These are phyloP conservation scores for Cotesia congregata DNA, from an alignment of 2,888 invertebrate genomes.

Conservation along the genomic window DNA sequence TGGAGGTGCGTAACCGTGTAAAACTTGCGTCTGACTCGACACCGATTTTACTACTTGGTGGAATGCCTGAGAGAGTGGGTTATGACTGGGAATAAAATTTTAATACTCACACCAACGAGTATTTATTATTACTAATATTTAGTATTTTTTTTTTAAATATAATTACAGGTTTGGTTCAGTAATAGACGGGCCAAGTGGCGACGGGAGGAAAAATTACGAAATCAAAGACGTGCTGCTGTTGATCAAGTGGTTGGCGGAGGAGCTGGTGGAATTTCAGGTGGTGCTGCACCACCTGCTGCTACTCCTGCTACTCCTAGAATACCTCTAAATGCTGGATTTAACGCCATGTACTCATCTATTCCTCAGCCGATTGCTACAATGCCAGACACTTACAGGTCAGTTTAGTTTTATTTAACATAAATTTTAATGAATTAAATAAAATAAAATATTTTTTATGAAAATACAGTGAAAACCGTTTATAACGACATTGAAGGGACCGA, in stretches of 20 bases:
- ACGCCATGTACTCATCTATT: slow-evolving; percentile 95
- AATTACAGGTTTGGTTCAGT: slow-evolving; percentile 97
- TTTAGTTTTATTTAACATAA: neutral
- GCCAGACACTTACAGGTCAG: slow-evolving; percentile 87
- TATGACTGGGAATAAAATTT: neutral
- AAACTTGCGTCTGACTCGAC: slow-evolving; percentile 30
- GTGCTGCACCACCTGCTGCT: slow-evolving; percentile 73
- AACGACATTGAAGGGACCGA: too few relatives aligned
- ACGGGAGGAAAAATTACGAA: slow-evolving; percentile 97
- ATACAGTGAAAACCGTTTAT: too few relatives aligned
- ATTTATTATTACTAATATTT: neutral
- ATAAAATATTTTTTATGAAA: neutral
- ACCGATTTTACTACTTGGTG: slow-evolving; percentile 27
- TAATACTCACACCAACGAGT: neutral
- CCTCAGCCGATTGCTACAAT: slow-evolving; percentile 95
- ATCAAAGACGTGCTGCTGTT: slow-evolving; percentile 82
- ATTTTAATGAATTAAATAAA: neutral
- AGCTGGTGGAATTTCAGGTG: slow-evolving; percentile 66
- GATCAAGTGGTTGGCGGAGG: slow-evolving; percentile 71
- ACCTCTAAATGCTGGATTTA: slow-evolving; percentile 89
- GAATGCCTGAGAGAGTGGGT: neutral
- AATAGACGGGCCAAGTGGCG: slow-evolving; percentile 99
- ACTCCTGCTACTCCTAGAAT: slow-evolving; percentile 75
- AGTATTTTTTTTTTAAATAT: slow-evolving; percentile 34
- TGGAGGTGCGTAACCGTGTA: slow-evolving; percentile 37